Conservation (phyloP, 2,797 vertebrate genomes). For the Saguinus oedipus region DNA sequence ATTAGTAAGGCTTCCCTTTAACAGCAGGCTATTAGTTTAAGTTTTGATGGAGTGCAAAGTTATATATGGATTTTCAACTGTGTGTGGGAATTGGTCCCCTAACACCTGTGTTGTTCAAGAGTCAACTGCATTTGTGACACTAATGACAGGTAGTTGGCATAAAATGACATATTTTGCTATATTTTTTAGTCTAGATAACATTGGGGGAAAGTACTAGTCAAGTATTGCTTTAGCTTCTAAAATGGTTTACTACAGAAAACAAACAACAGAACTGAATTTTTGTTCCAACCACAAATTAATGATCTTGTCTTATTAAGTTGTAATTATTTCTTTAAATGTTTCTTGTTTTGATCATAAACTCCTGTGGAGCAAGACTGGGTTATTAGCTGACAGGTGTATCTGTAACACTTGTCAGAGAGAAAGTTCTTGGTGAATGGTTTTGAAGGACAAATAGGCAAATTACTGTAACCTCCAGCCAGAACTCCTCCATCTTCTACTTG, state of each 20-base stretch:
- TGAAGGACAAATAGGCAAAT: background rate
- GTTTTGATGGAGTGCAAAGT: background rate
- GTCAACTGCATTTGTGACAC: background rate
- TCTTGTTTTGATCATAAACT: background rate
- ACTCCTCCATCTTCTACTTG: background rate
- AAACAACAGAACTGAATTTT: constrained; percentile 29
- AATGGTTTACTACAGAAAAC: constrained; percentile 45
- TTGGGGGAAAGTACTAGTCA: background rate
- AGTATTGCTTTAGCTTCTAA: background rate
- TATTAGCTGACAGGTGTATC: background rate
- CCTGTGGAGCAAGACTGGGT: background rate
- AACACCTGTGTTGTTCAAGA: background rate
- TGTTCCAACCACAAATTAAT: constrained; percentile 28
- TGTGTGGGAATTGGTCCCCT: background rate
- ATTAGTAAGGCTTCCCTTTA: background rate
- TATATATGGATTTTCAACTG: background rate
- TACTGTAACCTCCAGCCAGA: background rate
- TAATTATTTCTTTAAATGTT: constrained; percentile 9
- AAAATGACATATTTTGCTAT: background rate
- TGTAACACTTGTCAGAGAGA: background rate
- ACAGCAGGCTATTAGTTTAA: background rate
- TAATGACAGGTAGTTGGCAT: background rate
- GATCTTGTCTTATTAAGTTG: background rate
- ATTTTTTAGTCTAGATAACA: constrained; percentile 30
- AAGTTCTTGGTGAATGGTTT: background rate